Evolutionary conservation across 1,140 invertebrate genomes (phyloP), one percentile per base, ranked within the genome.

Genomic region (Aphaenogaster rudis): DNA sequence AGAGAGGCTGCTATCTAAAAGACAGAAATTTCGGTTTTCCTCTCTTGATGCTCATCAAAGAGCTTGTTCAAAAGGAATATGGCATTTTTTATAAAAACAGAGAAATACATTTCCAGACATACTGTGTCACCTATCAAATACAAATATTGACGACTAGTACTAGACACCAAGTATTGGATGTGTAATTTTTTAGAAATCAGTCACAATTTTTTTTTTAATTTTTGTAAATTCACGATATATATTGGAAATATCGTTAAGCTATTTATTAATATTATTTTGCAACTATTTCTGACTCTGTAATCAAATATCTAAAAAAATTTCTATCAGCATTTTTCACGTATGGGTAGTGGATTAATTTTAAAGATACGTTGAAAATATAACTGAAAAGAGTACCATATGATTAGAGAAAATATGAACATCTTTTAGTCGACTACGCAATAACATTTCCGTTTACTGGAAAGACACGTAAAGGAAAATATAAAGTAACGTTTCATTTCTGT

Each of bases 401-500:
- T 28, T n/a, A 64, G 5, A 79, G 15, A 48, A 61, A 61, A 72
- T 59, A 11, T 39, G 28, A 74, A 39, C 6, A 33, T 13, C 3
- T 39, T 71, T 36, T 61, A 50, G 36, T 39, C 42, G 36, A 11
- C 8, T 54, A 15, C 5, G 54, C 54, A 64, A 76, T 84, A 82
- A 72, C 21, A 50, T 76, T 84, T 50, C 69, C 69, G 33, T 63
- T 74, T 45, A 36, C 28, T 59, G 42, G 15, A 72, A 33, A n/a
- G 36, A 42, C 45, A 82, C 42, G 54, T 42, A 28, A 42, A 50
- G 48, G 42, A 39, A 36, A n/a, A 74, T 74, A 74, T 39, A 48
- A 63, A 82, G 67, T 48, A 74, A 84, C 54, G 42, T 76, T 74
- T 76, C 45, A 74, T 84, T 84, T 61, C 17, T 48, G 28, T 33